Evolutionary conservation across 2,888 invertebrate species (phyloP).

Genomic region (Trichogramma evanescens): DNA sequence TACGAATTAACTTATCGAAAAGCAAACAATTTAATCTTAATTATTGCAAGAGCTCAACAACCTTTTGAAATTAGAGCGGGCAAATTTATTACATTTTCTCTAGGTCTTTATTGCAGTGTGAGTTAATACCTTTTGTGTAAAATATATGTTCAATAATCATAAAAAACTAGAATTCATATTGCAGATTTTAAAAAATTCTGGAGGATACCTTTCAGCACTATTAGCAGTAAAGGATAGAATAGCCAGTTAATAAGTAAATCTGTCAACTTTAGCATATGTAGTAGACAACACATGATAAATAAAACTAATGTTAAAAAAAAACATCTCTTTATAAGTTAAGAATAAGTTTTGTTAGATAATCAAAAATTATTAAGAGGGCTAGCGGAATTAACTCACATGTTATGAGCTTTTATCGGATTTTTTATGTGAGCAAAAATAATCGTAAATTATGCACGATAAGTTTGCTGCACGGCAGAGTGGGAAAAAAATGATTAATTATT

Average conservation of each 20-base stretch:
- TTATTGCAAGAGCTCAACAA: constrained; percentile 24
- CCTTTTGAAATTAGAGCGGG: constrained; percentile 34
- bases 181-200: constrained; percentile 13
- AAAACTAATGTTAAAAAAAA: no score
- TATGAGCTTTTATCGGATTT: no score
- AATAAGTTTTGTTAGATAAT: no score
- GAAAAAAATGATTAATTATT: no score
- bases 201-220: constrained; percentile 12
- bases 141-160: neutral
- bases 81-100: constrained; percentile 31
- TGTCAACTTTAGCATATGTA: no score
- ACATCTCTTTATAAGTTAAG: no score
- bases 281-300: no score
- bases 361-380: no score
- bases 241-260: neutral
- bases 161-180: neutral
- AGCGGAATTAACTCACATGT: no score
- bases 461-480: no score
- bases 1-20: constrained; percentile 23
- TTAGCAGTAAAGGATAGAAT: constrained; percentile 9
- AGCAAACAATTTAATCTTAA: constrained; percentile 24
- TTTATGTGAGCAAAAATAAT: no score
- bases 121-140: constrained; percentile 5
- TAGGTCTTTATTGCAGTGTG: constrained; percentile 30
- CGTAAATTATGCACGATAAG: no score